Base-by-base conservation (phyloP, 2,113 vertebrate genomes). In the Nyctereutes procyonoides region DNA sequence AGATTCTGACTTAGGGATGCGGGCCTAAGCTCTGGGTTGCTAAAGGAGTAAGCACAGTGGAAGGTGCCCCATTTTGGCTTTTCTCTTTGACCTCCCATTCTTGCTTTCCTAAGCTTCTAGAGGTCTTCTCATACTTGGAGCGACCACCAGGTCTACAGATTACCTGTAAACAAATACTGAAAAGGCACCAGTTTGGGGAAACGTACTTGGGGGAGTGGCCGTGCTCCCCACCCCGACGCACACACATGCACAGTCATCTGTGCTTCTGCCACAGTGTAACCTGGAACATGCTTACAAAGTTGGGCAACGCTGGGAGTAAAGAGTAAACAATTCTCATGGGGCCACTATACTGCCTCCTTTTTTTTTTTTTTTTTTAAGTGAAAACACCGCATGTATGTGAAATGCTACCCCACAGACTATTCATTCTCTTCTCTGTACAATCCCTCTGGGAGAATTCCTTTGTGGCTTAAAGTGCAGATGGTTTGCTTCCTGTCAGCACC, bases 401-500 rank as follows among this genome's bases (percentile, higher is more conserved):
- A 67, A 58, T 2, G 14, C 7, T 20, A 51, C n/a, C 60, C 35
- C 32, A 28, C 76, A 93, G 53, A 58, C 48, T 6, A 7, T 26
- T 51, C 62, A 32, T 53, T 83, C 84, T 91, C 90, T 83, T 43
- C 56, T 73, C 60, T 87, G 80, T 51, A 79, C 10, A 26, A 6
- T 11, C 67, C 85, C 77, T 32, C 74, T 30, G 24, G 94, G 93
- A 98, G 93, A 87, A 97, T 93, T 95, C 96, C 96, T 97, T 56
- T 90, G 76, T 76, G 62, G 95, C 63, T 97, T 88, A 90, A 92
- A 71, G 76, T 96, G 48, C 96, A 98, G 96, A 81, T 96, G 96
- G 84, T 38, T 96, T 88, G 90, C 95, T 96, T 98, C 96, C 96
- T 97, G 96, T 96, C 96, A 89, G 85, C 92, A 77, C 77, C 82